Evolutionary conservation across 92 coral and sea anemone species (phyloP).

Genomic region (Umimayanthus chanpuru): DNA sequence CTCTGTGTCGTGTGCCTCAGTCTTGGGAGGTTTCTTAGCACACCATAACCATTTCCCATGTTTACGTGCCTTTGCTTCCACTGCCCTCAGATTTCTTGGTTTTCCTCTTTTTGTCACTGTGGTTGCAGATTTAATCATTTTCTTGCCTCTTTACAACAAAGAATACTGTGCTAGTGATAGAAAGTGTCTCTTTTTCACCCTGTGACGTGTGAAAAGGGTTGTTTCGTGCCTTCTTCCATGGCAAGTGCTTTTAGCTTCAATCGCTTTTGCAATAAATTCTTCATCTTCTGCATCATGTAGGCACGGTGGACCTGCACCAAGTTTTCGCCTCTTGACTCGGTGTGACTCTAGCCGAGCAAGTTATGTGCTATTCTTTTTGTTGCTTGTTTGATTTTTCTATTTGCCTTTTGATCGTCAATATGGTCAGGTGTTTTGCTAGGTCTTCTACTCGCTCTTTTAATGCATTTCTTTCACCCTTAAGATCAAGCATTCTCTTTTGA

Average conservation of each 20-base stretch:
- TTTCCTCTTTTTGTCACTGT: constrained; percentile 55
- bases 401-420: not conserved
- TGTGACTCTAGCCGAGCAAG: not conserved
- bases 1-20: constrained; percentile 13
- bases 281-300: constrained; percentile 21
- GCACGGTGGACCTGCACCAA: constrained; percentile 37
- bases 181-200: constrained; percentile 48
- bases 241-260: constrained; percentile 17
- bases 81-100: constrained; percentile 43
- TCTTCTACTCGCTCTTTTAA: constrained; percentile 12
- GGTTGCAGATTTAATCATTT: constrained; percentile 51
- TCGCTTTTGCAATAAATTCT: too few species aligned
- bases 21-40: constrained; percentile 37
- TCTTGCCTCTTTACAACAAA: constrained; percentile 46
- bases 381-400: constrained; percentile 4
- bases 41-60: constrained; percentile 40
- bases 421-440: constrained; percentile 2
- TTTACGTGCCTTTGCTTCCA: constrained; percentile 29
- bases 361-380: constrained; percentile 17
- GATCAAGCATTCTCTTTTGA: constrained; percentile 21
- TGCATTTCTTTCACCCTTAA: constrained; percentile 15
- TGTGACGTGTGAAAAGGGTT: constrained; percentile 29
- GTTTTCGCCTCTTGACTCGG: constrained; percentile 8
- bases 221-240: constrained; percentile 39
- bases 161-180: constrained; percentile 39